Evolutionary conservation across 2,888 invertebrate species (phyloP).

Genomic region (Platypus cylindrus): DNA sequence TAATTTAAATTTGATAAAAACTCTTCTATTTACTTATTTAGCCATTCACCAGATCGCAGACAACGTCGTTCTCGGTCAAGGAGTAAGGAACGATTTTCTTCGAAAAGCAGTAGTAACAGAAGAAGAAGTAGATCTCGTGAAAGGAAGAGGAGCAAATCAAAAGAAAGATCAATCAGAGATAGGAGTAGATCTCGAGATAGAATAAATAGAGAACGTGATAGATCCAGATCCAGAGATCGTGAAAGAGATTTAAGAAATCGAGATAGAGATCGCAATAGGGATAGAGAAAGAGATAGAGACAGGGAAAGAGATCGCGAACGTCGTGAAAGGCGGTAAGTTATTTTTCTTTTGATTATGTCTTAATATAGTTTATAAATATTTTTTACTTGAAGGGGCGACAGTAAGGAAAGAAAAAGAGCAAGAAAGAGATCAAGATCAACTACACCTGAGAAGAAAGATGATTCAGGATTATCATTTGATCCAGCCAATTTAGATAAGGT

Average conservation of each 20-base stretch:
- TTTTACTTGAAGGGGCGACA: constrained; percentile 45
- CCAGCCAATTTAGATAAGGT: constrained; percentile 65
- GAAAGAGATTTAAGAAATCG: constrained; percentile 8
- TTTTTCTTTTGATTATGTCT: constrained; percentile 15
- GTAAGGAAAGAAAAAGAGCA: constrained; percentile 45
- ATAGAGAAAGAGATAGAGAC: constrained; percentile 9
- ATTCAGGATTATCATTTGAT: constrained; percentile 51
- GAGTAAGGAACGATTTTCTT: constrained; percentile 13
- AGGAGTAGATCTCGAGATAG: constrained; percentile 15
- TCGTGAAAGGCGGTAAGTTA: constrained; percentile 27
- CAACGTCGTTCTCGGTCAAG: constrained; percentile 24
- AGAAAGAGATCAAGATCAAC: constrained; percentile 31
- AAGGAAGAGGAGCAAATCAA: constrained; percentile 52
- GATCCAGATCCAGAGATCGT: constrained; percentile 12
- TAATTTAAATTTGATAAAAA: too few relatives aligned
- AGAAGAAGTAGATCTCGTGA: constrained; percentile 11
- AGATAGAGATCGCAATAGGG: constrained; percentile 8
- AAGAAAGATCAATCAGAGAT: constrained; percentile 32
- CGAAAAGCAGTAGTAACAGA: constrained; percentile 35
- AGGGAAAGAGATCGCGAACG: constrained; percentile 6
- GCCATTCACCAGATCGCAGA: constrained; percentile 26
- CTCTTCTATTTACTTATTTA: constrained; percentile 1
- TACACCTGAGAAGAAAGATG: constrained; percentile 38
- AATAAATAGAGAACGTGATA: constrained; percentile 5
- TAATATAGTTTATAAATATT: background rate